Conservation (phyloP, 2,797 vertebrate genomes). For the Paedocypris micromegethes region DNA sequence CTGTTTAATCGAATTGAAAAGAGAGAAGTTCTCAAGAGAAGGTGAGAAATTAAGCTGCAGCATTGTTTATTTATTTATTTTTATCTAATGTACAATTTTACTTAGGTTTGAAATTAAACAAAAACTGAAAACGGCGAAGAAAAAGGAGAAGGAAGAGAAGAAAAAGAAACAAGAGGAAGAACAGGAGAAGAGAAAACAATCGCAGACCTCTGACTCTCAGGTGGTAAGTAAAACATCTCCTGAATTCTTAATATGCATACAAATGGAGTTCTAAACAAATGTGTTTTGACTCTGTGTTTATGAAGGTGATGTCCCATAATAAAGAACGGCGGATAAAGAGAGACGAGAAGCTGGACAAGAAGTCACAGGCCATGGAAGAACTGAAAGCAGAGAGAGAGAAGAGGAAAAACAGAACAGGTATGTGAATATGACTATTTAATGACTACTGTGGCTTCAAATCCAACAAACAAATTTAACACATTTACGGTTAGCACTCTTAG, state of each 20-base stretch:
- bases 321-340: slow-evolving; percentile 94
- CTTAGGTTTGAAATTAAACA: slow-evolving; percentile 97
- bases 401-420: slow-evolving; percentile 97
- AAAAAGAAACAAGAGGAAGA: slow-evolving; percentile 98
- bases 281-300: slow-evolving; percentile 3
- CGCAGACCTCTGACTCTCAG: slow-evolving; percentile 92
- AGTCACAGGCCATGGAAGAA: slow-evolving; percentile 98
- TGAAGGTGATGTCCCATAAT: slow-evolving; percentile 94
- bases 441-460: neutral
- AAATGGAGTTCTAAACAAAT: too few relatives aligned
- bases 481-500: too few relatives aligned
- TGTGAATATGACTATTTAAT: neutral
- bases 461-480: too few relatives aligned
- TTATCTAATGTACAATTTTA: neutral
- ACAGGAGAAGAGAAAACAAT: slow-evolving; percentile 92
- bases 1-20: slow-evolving; percentile 98
- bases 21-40: slow-evolving; percentile 93
- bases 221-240: slow-evolving; percentile 65
- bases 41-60: slow-evolving; percentile 64
- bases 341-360: slow-evolving; percentile 96
- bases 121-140: slow-evolving; percentile 96
- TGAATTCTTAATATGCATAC: neutral
- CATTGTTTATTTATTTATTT: neutral
- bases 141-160: slow-evolving; percentile 98
- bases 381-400: slow-evolving; percentile 96